Conservation (phyloP, 23 tunicate genomes). For the Styela plicata region DNA sequence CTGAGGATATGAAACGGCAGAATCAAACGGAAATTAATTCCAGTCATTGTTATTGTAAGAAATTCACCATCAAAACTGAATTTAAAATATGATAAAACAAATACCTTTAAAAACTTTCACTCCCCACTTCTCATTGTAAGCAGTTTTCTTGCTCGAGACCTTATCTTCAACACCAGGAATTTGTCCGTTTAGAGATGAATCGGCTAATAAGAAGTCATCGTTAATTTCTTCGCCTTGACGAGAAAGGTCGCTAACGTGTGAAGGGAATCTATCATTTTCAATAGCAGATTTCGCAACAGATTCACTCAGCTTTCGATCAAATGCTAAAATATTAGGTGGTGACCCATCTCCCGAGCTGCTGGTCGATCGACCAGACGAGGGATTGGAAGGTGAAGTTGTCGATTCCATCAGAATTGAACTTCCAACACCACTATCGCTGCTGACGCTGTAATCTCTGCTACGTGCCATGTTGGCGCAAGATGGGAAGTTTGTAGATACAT, state of each 20-base stretch:
- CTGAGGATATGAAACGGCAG: no score
- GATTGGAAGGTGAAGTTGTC: background rate
- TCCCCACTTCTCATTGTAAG: conserved; percentile 99
- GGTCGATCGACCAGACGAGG: background rate
- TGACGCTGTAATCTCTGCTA: conserved; percentile 38
- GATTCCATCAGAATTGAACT: conserved; percentile 29
- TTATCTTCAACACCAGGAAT: conserved; percentile 6
- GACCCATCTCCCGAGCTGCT: background rate
- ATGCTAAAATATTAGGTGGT: background rate
- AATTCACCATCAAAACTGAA: no score
- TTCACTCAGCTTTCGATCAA: background rate
- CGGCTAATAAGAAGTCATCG: background rate
- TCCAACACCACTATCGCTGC: conserved; percentile 63
- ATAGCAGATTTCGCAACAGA: background rate
- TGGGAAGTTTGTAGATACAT: background rate
- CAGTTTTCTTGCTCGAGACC: conserved; percentile 82
- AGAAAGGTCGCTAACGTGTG: background rate
- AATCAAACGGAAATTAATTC: no score
- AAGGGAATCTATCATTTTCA: background rate
- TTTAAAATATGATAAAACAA: no score
- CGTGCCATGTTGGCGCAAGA: background rate
- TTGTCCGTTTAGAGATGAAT: background rate
- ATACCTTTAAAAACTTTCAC: conserved; percentile 96
- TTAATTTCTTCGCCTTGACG: background rate
- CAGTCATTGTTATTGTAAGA: no score